These are phyloP conservation scores for Ochlodes sylvanus DNA, from an alignment of 2,888 invertebrate species.

Conservation along the genomic window DNA sequence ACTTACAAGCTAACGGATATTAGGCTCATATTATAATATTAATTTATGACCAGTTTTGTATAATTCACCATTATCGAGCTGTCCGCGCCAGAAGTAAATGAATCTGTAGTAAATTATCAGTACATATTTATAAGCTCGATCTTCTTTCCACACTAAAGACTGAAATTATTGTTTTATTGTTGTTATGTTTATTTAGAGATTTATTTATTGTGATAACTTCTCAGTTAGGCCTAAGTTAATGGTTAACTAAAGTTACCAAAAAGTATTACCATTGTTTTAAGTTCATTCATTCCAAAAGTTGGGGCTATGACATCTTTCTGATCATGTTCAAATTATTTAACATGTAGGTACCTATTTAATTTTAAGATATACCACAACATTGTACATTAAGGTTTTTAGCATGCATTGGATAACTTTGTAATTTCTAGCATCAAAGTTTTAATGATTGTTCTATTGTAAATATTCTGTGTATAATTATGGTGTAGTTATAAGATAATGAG, in stretches of 20 bases:
- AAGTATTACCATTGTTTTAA: conserved; percentile 80
- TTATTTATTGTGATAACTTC: conserved; percentile 81
- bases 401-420: conserved; percentile 8
- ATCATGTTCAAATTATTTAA: conserved; percentile 55
- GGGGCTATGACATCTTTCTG: conserved; percentile 68
- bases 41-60: conserved; percentile 29
- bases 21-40: conserved; percentile 37
- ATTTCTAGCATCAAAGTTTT: conserved; percentile 26
- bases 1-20: conserved; percentile 24
- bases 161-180: conserved; percentile 72
- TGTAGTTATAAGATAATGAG: conserved; percentile 62
- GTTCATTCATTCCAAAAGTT: conserved; percentile 67
- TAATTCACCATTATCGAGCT: neutral
- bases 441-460: conserved; percentile 66
- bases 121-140: conserved; percentile 43
- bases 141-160: conserved; percentile 72
- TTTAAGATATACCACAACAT: conserved; percentile 34
- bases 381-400: conserved; percentile 30
- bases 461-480: conserved; percentile 56
- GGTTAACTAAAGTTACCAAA: conserved; percentile 81
- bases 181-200: conserved; percentile 77
- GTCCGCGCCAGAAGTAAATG: conserved; percentile 7
- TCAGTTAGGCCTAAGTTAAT: conserved; percentile 60
- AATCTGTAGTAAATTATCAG: conserved; percentile 24
- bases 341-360: conserved; percentile 49